Conservation (phyloP, 2,113 vertebrate genomes). For the Otis tarda region DNA sequence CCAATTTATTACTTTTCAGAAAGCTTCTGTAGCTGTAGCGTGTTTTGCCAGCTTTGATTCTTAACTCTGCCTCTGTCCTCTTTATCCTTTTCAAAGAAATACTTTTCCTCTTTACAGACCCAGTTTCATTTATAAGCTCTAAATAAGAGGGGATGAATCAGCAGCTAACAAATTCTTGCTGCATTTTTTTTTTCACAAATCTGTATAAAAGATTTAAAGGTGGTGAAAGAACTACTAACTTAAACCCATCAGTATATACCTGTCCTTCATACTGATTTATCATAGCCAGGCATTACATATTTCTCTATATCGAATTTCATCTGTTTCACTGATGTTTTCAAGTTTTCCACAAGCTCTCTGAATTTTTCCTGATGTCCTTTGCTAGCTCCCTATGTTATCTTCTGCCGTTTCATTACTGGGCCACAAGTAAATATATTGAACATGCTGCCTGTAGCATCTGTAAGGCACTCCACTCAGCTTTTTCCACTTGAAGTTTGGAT, state of each 20-base stretch:
- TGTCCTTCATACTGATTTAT: neutral
- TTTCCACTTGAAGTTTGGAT: neutral
- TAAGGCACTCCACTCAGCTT: neutral
- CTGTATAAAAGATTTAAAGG: neutral
- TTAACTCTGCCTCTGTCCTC: slow-evolving; percentile 10
- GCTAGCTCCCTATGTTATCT: neutral
- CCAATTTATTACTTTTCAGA: neutral
- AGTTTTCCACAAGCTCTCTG: neutral
- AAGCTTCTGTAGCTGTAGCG: neutral
- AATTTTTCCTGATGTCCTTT: neutral
- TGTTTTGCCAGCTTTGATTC: slow-evolving; percentile 8
- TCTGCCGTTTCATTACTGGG: neutral
- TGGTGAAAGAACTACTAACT: neutral
- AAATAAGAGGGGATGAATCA: neutral
- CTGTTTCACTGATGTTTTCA: neutral
- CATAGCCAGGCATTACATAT: neutral
- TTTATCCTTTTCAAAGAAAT: slow-evolving; percentile 21
- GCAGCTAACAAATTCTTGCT: neutral
- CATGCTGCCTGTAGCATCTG: neutral
- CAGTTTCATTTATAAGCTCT: slow-evolving; percentile 17
- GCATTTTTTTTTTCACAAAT: neutral
- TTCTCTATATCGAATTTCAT: neutral
- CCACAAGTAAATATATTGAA: neutral
- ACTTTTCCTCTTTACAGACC: slow-evolving; percentile 9
- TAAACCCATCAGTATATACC: neutral